These are phyloP conservation scores for Enteromius trimaculatus DNA, from an alignment of 2,797 vertebrate species.

Conservation along the genomic window DNA sequence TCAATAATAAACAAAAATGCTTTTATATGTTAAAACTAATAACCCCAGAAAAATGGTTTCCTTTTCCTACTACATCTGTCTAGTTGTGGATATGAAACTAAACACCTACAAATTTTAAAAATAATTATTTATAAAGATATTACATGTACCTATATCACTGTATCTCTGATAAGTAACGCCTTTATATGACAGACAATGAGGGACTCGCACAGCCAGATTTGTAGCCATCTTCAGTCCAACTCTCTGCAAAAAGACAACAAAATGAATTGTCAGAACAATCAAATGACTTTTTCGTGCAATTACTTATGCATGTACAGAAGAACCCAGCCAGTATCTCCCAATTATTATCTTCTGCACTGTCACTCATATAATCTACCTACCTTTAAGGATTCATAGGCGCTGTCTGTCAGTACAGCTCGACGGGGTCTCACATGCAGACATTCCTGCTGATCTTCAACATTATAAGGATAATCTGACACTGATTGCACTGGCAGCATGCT, in stretches of 20 bases:
- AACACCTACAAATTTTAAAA: no score
- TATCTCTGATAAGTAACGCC: neutral
- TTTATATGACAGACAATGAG: slow-evolving; percentile 31
- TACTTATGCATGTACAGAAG: no score
- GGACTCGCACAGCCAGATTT: slow-evolving; percentile 42
- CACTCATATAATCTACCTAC: neutral
- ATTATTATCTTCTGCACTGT: no score
- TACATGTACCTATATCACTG: neutral
- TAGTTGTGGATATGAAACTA: no score
- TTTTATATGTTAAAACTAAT: no score
- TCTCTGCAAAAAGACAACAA: slow-evolving; percentile 11
- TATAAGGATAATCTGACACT: neutral
- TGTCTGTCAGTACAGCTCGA: neutral
- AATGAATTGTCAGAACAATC: no score
- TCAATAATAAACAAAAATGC: no score
- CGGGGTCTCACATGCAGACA: slow-evolving; percentile 38
- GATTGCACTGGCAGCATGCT: slow-evolving; percentile 40
- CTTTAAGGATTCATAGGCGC: slow-evolving; percentile 25
- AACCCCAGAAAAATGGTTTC: no score
- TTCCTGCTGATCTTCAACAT: neutral
- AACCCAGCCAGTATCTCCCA: no score
- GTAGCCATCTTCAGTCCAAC: slow-evolving; percentile 54
- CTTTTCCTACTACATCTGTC: no score
- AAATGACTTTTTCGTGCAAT: no score
- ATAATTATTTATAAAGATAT: no score